These are phyloP conservation scores for Elgonia sp. DNA, from an alignment of 2,888 invertebrate species.

Conservation along the genomic window DNA sequence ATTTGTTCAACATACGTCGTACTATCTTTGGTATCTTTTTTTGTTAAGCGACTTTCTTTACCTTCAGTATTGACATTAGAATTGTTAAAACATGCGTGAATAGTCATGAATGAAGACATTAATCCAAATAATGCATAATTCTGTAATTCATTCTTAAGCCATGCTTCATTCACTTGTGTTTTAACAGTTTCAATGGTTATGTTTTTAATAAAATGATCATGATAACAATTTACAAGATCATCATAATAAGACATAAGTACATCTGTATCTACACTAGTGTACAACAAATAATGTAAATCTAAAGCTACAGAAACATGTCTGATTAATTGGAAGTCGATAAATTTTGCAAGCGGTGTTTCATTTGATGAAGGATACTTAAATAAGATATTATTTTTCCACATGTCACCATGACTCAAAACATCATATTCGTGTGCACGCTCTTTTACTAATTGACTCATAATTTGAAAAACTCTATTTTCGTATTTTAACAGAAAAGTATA, in stretches of 20 bases:
- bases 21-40: background rate
- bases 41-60: slow-evolving; percentile 30
- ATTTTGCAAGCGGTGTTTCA: slow-evolving; percentile 71
- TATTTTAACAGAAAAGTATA: slow-evolving; percentile 69
- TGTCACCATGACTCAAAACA: slow-evolving; percentile 82
- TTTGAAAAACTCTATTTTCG: slow-evolving; percentile 43
- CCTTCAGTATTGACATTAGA: slow-evolving; percentile 32
- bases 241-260: slow-evolving; percentile 78
- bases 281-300: slow-evolving; percentile 83
- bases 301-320: slow-evolving; percentile 81
- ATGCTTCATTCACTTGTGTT: slow-evolving; percentile 48
- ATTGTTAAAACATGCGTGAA: slow-evolving; percentile 77
- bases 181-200: slow-evolving; percentile 45
- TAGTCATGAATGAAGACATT: slow-evolving; percentile 78
- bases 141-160: slow-evolving; percentile 79
- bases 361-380: slow-evolving; percentile 70
- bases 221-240: slow-evolving; percentile 78
- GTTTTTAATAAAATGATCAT: slow-evolving; percentile 70
- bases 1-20: background rate
- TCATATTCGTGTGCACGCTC: slow-evolving; percentile 75
- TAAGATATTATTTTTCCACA: slow-evolving; percentile 83
- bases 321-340: slow-evolving; percentile 81
- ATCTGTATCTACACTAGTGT: slow-evolving; percentile 79
- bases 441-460: slow-evolving; percentile 71
- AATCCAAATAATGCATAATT: slow-evolving; percentile 80